Evolutionary conservation across 2,797 vertebrate genomes (phyloP).

Genomic region (Tokudaia muenninki): DNA sequence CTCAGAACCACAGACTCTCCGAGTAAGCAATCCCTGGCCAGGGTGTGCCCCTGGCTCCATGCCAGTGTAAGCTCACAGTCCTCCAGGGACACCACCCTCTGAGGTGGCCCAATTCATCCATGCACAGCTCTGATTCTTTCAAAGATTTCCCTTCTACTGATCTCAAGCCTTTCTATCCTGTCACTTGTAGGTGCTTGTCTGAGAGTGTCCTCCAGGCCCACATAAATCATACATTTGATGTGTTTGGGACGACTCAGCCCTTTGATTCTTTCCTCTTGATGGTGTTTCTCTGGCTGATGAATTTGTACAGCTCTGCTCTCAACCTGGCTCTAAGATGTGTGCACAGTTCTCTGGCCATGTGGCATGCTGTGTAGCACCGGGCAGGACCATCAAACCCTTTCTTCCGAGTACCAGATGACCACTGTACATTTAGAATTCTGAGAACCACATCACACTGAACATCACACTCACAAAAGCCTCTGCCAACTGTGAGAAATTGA

Average conservation of each 20-base stretch:
- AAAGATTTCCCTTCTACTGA: background rate
- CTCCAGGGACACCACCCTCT: background rate
- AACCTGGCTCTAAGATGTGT: background rate
- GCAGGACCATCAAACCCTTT: background rate
- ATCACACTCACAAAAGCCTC: background rate
- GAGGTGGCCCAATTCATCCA: background rate
- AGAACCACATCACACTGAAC: background rate
- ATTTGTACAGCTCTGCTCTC: background rate
- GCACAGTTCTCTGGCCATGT: background rate
- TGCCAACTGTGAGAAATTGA: background rate
- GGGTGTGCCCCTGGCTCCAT: background rate
- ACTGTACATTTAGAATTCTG: background rate
- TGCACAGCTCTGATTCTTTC: background rate
- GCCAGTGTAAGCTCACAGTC: background rate
- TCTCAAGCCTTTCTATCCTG: background rate
- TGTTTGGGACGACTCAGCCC: background rate
- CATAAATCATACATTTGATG: background rate
- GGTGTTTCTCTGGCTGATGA: background rate
- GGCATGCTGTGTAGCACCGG: too few relatives aligned
- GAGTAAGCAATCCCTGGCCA: background rate
- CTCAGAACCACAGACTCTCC: background rate
- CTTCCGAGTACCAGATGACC: background rate
- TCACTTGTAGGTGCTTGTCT: background rate
- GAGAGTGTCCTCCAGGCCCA: background rate
- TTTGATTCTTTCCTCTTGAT: background rate